Percentiles rank a stretch among this genome's conserved stretches.
Conservation (phyloP, 2,888 invertebrate genomes). For the Gryllus longicercus region DNA sequence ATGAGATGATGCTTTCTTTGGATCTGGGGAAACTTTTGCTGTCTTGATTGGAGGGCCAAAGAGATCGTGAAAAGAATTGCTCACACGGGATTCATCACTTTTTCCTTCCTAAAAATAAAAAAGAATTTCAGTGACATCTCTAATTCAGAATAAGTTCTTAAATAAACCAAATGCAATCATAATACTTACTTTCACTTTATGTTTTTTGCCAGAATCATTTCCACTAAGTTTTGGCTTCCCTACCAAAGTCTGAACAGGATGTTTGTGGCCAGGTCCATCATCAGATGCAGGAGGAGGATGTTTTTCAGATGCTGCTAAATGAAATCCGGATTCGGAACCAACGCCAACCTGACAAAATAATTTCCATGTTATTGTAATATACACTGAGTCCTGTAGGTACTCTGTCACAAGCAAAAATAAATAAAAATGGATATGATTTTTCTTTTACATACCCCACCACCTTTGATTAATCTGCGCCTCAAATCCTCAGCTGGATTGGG, state of each 20-base stretch:
- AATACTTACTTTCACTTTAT: slow-evolving; percentile 52
- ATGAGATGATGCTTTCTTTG: slow-evolving; percentile 50
- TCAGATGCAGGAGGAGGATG: slow-evolving; percentile 23
- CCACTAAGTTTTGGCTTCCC: slow-evolving; percentile 69
- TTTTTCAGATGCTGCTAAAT: slow-evolving; percentile 27
- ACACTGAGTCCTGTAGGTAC: background rate
- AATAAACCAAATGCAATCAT: slow-evolving; percentile 23
- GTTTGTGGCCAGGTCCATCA: slow-evolving; percentile 31
- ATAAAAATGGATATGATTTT: background rate
- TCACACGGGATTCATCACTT: slow-evolving; percentile 32
- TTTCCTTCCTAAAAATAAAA: slow-evolving; percentile 35
- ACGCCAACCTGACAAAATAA: slow-evolving; percentile 28
- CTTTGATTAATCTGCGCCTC: slow-evolving; percentile 77
- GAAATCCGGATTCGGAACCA: slow-evolving; percentile 28
- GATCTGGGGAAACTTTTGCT: slow-evolving; percentile 67
- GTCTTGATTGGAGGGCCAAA: slow-evolving; percentile 82
- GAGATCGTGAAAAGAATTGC: slow-evolving; percentile 68
- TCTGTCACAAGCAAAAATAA: background rate
- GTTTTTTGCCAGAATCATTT: slow-evolving; percentile 51
- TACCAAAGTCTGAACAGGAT: slow-evolving; percentile 50
- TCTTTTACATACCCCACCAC: slow-evolving; percentile 66
- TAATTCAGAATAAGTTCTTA: background rate
- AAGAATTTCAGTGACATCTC: no score
- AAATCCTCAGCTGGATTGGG: slow-evolving; percentile 86
- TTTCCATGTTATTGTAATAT: no score